Conservation (phyloP, 2,113 vertebrate genomes). For the Mystacornis crossleyi region DNA sequence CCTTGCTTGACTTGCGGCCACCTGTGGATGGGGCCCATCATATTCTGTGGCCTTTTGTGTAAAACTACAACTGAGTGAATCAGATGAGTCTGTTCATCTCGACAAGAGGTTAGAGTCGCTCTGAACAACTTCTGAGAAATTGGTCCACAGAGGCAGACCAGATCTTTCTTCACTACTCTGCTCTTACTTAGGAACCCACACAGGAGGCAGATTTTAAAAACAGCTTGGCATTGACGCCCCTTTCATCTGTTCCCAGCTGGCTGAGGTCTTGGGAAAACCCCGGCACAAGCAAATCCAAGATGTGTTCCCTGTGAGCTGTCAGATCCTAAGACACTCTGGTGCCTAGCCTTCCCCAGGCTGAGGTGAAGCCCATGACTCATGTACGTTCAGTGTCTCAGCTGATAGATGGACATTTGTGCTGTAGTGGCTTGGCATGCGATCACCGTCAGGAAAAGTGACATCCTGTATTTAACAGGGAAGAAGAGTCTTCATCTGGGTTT, state of each 20-base stretch:
- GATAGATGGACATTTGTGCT: not conserved
- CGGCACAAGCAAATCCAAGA: not conserved
- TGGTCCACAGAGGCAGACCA: not conserved
- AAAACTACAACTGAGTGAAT: not conserved
- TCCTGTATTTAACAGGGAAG: not conserved
- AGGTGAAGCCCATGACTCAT: accelerated
- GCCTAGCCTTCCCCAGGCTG: not conserved
- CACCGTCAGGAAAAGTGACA: not conserved
- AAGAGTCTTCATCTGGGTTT: not conserved
- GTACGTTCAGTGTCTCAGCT: not conserved
- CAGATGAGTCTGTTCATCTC: not conserved
- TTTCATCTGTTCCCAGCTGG: not conserved
- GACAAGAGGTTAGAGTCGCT: accelerated
- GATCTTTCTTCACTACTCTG: not conserved
- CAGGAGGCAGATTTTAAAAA: not conserved
- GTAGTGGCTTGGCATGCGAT: not conserved
- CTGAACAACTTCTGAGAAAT: not conserved
- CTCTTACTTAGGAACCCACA: not conserved
- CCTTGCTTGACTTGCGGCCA: not conserved
- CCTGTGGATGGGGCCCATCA: not conserved
- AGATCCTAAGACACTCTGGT: not conserved
- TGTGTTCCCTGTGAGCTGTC: accelerated
- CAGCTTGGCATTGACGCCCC: not conserved
- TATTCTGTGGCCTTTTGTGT: not conserved
- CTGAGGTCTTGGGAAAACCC: not conserved